Percentiles rank a stretch among this genome's conserved stretches.
phyloP scores from a whole-genome alignment of 2,797 vertebrate species.

The Phyllotis vaccarum region DNA sequence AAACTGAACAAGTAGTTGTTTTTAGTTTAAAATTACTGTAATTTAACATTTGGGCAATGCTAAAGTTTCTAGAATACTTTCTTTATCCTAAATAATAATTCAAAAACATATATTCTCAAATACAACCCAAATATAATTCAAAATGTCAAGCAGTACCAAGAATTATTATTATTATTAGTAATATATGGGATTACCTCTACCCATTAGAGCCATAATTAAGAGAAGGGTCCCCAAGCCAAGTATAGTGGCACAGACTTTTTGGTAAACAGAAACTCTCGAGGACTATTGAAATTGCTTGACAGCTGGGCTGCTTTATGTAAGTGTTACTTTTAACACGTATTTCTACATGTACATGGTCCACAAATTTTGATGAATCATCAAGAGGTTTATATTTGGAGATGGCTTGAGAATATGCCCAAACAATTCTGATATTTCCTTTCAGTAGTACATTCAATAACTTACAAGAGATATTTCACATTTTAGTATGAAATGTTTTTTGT shows the following conservation, averaged over 20 bases:
- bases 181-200: background rate
- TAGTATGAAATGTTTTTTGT: background rate
- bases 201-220: background rate
- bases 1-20: background rate
- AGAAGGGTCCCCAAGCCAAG: background rate
- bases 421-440: background rate
- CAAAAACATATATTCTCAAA: background rate
- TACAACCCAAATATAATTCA: background rate
- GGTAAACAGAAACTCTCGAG: background rate
- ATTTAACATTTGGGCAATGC: background rate
- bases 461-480: background rate
- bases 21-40: background rate
- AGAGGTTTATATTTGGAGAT: background rate
- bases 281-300: background rate
- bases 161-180: background rate
- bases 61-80: slow-evolving; percentile 14
- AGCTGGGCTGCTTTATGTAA: background rate
- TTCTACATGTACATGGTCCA: background rate
- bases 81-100: background rate
- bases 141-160: background rate
- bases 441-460: background rate
- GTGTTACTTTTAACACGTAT: background rate
- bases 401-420: background rate
- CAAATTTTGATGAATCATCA: background rate
- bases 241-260: background rate